phyloP scores from a whole-genome alignment of 2,888 invertebrate genomes.

The Clitarchus hookeri region DNA sequence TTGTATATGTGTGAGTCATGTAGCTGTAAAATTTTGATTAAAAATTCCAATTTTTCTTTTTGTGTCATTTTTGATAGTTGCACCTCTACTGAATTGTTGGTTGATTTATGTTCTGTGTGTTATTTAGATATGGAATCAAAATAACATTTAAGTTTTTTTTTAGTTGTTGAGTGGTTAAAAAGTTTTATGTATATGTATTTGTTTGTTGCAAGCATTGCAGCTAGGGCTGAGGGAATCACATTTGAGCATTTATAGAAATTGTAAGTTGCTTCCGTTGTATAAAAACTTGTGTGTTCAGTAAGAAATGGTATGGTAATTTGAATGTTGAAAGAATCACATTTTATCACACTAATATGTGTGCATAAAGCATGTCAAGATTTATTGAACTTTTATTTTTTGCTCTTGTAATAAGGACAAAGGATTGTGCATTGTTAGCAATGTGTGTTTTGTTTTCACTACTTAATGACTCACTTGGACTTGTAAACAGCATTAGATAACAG shows the following conservation, averaged over 20 bases:
- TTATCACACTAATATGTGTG: no score
- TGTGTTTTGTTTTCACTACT: no score
- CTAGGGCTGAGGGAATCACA: slow-evolving; percentile 7
- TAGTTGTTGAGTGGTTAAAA: background rate
- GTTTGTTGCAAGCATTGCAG: background rate
- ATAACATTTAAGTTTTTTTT: background rate
- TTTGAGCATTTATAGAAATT: background rate
- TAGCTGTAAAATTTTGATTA: background rate
- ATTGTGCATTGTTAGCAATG: no score
- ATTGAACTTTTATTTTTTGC: no score
- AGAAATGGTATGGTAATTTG: no score
- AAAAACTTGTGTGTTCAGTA: no score
- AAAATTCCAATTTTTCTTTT: background rate
- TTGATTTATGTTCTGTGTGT: background rate
- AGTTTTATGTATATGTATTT: background rate
- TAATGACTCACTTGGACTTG: no score
- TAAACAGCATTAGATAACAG: no score
- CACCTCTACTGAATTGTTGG: background rate
- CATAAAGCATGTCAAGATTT: no score
- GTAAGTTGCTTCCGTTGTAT: no score
- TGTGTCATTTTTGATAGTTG: background rate
- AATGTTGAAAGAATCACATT: no score
- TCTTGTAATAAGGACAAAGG: no score
- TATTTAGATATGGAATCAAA: background rate
- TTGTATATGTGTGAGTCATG: background rate